phyloP scores from a whole-genome alignment of 1,140 invertebrate genomes.

The Nephotettix cincticeps region DNA sequence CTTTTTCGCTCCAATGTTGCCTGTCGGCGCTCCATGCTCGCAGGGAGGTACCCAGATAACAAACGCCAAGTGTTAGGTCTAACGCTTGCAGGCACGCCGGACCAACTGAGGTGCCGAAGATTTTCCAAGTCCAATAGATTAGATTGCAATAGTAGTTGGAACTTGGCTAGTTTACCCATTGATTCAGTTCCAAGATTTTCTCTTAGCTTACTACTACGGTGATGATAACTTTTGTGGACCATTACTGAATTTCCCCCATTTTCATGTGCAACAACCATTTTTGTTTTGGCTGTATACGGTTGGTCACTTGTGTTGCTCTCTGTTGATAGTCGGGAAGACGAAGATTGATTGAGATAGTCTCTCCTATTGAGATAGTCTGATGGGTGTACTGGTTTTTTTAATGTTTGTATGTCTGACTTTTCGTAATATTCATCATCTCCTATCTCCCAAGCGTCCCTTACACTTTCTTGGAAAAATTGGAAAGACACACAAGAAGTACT shows the following conservation, averaged over 20 bases:
- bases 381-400: no score
- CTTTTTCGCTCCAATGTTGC: constrained; percentile 85
- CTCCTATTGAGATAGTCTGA: no score
- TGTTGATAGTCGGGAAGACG: not conserved
- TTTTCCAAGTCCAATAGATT: constrained; percentile 78
- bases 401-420: not conserved
- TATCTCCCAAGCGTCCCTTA: not conserved
- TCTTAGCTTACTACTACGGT: no score
- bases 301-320: not conserved
- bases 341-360: no score
- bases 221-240: not conserved
- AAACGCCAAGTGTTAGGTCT: constrained; percentile 72
- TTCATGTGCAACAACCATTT: not conserved
- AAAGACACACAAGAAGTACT: not conserved
- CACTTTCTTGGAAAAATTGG: not conserved
- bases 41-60: constrained; percentile 88
- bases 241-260: not conserved
- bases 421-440: not conserved
- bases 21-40: constrained; percentile 79
- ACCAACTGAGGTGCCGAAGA: constrained; percentile 90
- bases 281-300: not conserved
- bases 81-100: constrained; percentile 86
- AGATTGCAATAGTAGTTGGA: constrained; percentile 70
- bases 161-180: constrained; percentile 57
- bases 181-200: no score